These are phyloP conservation scores for Aethes cnicana DNA, from an alignment of 2,888 invertebrate species.

Conservation along the genomic window DNA sequence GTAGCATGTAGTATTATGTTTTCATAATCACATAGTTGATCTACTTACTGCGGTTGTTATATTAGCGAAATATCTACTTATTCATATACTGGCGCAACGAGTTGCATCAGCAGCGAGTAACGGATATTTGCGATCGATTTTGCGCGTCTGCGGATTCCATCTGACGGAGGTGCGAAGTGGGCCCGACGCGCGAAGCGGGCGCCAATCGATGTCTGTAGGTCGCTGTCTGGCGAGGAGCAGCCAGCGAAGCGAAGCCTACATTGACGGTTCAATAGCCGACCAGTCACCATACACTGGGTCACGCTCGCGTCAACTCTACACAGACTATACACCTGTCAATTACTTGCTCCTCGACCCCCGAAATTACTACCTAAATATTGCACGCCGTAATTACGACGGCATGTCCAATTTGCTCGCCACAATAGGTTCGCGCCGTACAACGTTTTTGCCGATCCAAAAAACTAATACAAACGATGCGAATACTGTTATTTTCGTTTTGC, in stretches of 20 bases:
- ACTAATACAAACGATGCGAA: constrained; percentile 62
- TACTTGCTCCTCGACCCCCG: constrained; percentile 49
- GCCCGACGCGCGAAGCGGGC: constrained; percentile 35
- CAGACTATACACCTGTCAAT: constrained; percentile 53
- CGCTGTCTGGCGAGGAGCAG: constrained; percentile 52
- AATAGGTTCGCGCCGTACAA: constrained; percentile 60
- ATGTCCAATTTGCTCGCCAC: constrained; percentile 67
- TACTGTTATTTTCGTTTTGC: constrained; percentile 75
- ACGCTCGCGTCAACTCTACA: constrained; percentile 40
- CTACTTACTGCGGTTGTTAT: too few species aligned
- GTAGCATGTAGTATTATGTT: too few species aligned
- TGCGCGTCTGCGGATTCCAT: constrained; percentile 65
- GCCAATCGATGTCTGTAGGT: constrained; percentile 55
- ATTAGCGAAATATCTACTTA: too few species aligned
- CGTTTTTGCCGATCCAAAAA: constrained; percentile 65
- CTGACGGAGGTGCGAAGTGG: constrained; percentile 46
- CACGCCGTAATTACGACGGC: constrained; percentile 64
- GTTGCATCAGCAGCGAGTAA: constrained; percentile 45
- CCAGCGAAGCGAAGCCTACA: constrained; percentile 9
- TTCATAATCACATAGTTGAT: too few species aligned
- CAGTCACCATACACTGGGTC: constrained; percentile 44
- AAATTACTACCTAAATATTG: constrained; percentile 66
- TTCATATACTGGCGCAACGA: constrained; percentile 20
- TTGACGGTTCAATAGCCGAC: constrained; percentile 1
- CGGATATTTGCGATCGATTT: constrained; percentile 67